Evolutionary conservation across 2,113 vertebrate genomes (phyloP).

Genomic region (Onychorhynchus coronatus): DNA sequence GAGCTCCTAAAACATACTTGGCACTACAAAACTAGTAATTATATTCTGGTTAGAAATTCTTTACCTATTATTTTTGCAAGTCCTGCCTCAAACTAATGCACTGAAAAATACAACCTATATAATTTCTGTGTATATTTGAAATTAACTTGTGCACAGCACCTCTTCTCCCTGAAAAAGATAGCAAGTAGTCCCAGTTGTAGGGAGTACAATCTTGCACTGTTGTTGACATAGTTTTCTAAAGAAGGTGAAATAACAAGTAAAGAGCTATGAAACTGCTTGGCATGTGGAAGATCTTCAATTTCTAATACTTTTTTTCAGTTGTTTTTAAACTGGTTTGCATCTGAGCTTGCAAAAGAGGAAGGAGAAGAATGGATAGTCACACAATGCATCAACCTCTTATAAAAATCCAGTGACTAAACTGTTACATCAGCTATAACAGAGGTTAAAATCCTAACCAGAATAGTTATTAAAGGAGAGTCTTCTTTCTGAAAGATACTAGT

Average conservation of each 20-base stretch:
- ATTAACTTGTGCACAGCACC: background rate
- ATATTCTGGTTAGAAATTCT: background rate
- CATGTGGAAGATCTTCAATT: background rate
- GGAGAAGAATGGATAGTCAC: background rate
- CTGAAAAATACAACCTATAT: background rate
- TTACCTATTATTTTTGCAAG: background rate
- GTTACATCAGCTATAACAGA: background rate
- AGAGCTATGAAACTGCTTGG: background rate
- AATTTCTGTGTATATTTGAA: background rate
- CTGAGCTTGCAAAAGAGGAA: background rate
- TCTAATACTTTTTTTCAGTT: background rate
- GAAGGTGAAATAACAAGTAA: background rate
- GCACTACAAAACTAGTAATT: background rate
- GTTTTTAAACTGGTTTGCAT: background rate
- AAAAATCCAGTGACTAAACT: background rate
- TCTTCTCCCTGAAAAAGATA: background rate
- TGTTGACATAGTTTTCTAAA: background rate
- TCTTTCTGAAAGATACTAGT: background rate
- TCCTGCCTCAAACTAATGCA: background rate
- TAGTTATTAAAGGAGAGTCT: background rate
- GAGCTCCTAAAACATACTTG: background rate
- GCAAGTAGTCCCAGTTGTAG: background rate
- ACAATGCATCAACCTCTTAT: background rate
- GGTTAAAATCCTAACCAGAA: background rate
- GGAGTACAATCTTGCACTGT: background rate